Percentiles rank a stretch among this genome's conserved stretches.
phyloP scores from a whole-genome alignment of 2,797 vertebrate genomes.

The Schizopygopsis malacanthus region DNA sequence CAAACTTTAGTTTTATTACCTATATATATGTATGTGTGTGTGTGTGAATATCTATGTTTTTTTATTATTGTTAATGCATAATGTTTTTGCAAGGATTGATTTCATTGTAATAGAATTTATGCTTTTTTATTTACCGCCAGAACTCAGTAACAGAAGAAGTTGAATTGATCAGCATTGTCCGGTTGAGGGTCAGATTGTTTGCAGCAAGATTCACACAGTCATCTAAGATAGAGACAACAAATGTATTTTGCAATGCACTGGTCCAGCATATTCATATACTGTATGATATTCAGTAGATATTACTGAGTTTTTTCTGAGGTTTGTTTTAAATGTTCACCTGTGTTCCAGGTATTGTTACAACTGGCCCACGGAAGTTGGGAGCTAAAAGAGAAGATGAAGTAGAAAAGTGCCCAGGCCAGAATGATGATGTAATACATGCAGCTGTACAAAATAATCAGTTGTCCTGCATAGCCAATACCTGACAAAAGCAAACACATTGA shows the following conservation, averaged over 20 bases:
- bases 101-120: background rate
- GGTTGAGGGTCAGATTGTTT: constrained; percentile 59
- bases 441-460: constrained; percentile 73
- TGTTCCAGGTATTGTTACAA: constrained; percentile 79
- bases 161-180: constrained; percentile 60
- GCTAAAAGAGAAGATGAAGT: constrained; percentile 78
- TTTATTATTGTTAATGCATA: no score
- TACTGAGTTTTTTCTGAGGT: background rate
- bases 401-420: constrained; percentile 77
- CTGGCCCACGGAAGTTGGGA: constrained; percentile 75
- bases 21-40: no score
- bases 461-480: constrained; percentile 77
- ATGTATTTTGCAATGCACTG: background rate
- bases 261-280: background rate
- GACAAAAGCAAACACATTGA: constrained; percentile 1
- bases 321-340: constrained; percentile 39
- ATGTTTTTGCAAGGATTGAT: background rate
- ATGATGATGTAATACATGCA: constrained; percentile 77
- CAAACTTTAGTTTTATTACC: background rate
- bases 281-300: background rate
- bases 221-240: constrained; percentile 59
- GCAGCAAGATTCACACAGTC: constrained; percentile 68
- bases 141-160: constrained; percentile 76
- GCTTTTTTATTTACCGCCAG: constrained; percentile 75
- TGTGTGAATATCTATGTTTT: background rate